phyloP scores from a whole-genome alignment of 2,797 vertebrate genomes.

The Psittacula derbiana region DNA sequence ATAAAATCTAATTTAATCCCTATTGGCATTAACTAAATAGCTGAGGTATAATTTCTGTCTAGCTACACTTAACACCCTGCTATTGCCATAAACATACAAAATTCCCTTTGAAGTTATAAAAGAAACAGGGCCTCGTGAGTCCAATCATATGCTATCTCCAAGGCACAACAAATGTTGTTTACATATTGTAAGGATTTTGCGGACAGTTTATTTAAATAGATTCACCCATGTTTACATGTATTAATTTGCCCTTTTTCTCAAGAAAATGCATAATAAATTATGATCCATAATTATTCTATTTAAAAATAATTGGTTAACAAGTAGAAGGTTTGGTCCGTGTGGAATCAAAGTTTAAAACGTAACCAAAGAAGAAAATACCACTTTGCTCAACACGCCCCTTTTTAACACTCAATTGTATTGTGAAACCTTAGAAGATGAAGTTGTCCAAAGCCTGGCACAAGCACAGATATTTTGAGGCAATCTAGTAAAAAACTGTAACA shows the following conservation, averaged over 20 bases:
- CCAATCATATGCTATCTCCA: conserved; percentile 75
- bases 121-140: conserved; percentile 73
- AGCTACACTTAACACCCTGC: conserved; percentile 76
- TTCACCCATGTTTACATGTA: conserved; percentile 73
- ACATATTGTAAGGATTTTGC: conserved; percentile 74
- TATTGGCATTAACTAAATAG: conserved; percentile 79
- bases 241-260: conserved; percentile 72
- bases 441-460: neutral
- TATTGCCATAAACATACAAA: conserved; percentile 77
- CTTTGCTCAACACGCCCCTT: conserved; percentile 1
- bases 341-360: conserved; percentile 52
- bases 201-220: conserved; percentile 77
- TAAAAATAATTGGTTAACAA: conserved; percentile 66
- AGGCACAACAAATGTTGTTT: conserved; percentile 81
- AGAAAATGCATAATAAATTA: conserved; percentile 67
- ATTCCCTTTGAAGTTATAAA: conserved; percentile 80
- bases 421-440: conserved; percentile 2
- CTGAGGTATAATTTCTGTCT: conserved; percentile 76
- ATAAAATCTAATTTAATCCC: conserved; percentile 83
- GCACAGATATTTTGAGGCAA: neutral
- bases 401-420: neutral
- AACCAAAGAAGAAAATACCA: conserved; percentile 56
- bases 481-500: neutral
- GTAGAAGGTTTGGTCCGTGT: neutral
- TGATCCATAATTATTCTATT: conserved; percentile 62